These are phyloP conservation scores for Botia almorhae DNA, from an alignment of 2,797 vertebrate species.

Conservation along the genomic window DNA sequence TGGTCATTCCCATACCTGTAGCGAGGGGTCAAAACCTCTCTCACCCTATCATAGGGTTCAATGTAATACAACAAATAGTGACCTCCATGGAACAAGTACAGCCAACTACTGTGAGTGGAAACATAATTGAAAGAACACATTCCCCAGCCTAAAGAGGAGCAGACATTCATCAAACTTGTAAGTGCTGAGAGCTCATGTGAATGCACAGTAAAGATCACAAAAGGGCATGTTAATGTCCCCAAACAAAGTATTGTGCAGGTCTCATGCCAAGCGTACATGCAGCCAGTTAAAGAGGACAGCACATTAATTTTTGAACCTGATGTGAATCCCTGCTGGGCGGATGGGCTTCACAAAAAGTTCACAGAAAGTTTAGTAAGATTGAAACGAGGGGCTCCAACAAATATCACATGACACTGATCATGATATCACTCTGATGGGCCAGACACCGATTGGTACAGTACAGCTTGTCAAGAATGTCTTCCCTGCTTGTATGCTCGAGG, in stretches of 20 bases:
- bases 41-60: too few relatives aligned
- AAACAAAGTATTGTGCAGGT: neutral
- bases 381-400: neutral
- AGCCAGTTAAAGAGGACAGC: conserved; percentile 18
- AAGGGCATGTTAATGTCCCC: neutral
- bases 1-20: conserved; percentile 35
- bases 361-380: conserved; percentile 1
- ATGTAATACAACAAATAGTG: too few relatives aligned
- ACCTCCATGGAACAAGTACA: too few relatives aligned
- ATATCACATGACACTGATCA: too few relatives aligned
- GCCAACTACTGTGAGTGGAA: neutral
- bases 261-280: neutral
- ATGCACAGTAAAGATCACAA: conserved; percentile 4
- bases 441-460: conserved; percentile 2
- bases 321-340: conserved; percentile 29
- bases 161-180: neutral
- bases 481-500: conserved; percentile 20
- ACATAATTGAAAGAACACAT: neutral
- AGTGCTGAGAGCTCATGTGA: neutral
- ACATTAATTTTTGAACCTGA: conserved; percentile 19
- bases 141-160: neutral
- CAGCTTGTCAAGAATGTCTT: conserved; percentile 15
- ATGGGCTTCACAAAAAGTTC: conserved; percentile 17
- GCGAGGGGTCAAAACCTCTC: neutral
- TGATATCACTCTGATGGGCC: neutral